These are phyloP conservation scores for Synergus gifuensis DNA, from an alignment of 2,888 invertebrate genomes.

Conservation along the genomic window DNA sequence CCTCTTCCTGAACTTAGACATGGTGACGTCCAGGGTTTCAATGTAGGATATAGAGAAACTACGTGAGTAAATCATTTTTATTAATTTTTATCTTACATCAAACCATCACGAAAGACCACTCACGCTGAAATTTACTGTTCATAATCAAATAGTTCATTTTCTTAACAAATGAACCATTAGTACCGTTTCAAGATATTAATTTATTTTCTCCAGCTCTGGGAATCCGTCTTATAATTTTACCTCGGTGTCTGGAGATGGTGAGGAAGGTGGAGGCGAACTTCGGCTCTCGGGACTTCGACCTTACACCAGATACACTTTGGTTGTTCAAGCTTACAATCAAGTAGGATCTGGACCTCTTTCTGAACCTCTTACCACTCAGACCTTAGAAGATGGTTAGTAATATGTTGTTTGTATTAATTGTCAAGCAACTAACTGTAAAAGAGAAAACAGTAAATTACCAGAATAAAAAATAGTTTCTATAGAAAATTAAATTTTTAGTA, in stretches of 20 bases:
- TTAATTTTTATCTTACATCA: background rate
- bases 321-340: constrained; percentile 87
- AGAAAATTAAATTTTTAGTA: constrained; percentile 79
- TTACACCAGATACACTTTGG: constrained; percentile 84
- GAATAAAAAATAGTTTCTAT: background rate
- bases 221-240: constrained; percentile 83
- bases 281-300: constrained; percentile 83
- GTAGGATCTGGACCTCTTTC: constrained; percentile 86
- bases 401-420: background rate
- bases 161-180: too few relatives aligned
- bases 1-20: constrained; percentile 85
- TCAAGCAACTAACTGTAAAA: background rate
- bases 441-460: background rate
- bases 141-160: too few relatives aligned
- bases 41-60: constrained; percentile 83
- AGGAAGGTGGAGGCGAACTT: constrained; percentile 84
- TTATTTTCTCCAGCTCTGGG: constrained; percentile 68
- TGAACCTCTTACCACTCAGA: constrained; percentile 84
- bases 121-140: too few relatives aligned
- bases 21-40: constrained; percentile 88
- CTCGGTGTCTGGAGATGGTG: constrained; percentile 84
- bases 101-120: too few relatives aligned
- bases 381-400: constrained; percentile 86
- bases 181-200: background rate
- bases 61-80: constrained; percentile 67